These are phyloP conservation scores for Procavia capensis DNA, from an alignment of 2,113 vertebrate species.

Conservation along the genomic window DNA sequence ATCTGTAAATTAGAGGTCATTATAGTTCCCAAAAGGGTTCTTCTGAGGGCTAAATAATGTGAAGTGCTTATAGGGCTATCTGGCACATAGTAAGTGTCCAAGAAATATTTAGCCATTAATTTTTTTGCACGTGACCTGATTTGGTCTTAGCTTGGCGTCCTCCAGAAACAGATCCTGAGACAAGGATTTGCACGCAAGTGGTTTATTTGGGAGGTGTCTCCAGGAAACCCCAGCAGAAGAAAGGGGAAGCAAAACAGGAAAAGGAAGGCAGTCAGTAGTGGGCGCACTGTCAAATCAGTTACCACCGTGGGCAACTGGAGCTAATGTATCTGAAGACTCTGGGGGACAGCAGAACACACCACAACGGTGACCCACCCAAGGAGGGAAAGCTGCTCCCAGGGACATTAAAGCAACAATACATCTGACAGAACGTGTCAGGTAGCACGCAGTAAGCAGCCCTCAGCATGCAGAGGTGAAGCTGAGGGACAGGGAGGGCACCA, in stretches of 20 bases:
- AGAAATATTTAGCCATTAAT: neutral
- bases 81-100: neutral
- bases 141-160: slow-evolving; percentile 11
- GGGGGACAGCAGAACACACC: neutral
- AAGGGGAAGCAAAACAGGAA: neutral
- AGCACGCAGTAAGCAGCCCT: neutral
- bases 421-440: neutral
- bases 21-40: neutral
- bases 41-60: neutral
- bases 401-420: neutral
- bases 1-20: neutral
- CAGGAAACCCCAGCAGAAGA: neutral
- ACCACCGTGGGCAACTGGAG: neutral
- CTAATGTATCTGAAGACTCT: neutral
- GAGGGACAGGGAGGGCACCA: accelerated
- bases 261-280: neutral
- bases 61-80: neutral
- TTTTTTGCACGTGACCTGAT: neutral
- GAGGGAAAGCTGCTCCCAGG: neutral
- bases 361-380: neutral
- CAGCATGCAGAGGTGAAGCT: neutral
- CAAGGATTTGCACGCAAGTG: neutral
- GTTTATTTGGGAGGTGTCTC: neutral
- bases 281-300: neutral
- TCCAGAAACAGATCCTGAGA: neutral